A percentile compares a stretch with the other conserved stretches of the same genome.
Evolutionary conservation across 2,888 invertebrate species (phyloP).

Genomic region (Lepidochrysops patricia): DNA sequence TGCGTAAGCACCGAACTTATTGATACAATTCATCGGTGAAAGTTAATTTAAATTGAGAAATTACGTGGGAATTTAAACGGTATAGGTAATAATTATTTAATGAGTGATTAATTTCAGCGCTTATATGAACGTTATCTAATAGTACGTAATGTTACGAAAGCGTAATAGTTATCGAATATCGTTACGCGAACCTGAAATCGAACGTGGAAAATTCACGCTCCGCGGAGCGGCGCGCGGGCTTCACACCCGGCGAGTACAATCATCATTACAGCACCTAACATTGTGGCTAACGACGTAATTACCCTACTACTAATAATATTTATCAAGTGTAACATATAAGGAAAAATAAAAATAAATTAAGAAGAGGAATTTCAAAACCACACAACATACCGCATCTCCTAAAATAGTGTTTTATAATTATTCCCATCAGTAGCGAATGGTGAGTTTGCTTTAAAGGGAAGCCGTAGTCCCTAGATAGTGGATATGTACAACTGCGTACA

Average conservation of each 20-base stretch:
- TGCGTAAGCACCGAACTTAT: conserved; percentile 48
- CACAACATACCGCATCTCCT: neutral
- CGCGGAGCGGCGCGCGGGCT: conserved; percentile 45
- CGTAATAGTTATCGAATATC: conserved; percentile 59
- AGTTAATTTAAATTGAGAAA: conserved; percentile 31
- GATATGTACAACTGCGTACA: too few species aligned
- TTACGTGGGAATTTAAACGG: conserved; percentile 21
- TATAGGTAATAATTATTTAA: conserved; percentile 28
- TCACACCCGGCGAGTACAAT: conserved; percentile 16
- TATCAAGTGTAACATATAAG: neutral
- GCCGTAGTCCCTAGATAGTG: too few species aligned
- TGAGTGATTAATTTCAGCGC: conserved; percentile 46
- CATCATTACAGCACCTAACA: neutral
- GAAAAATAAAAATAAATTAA: neutral
- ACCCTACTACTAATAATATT: neutral
- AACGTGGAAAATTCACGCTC: conserved; percentile 71
- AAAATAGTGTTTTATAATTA: too few species aligned
- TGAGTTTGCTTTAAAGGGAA: too few species aligned
- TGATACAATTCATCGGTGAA: conserved; percentile 39
- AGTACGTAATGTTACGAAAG: conserved; percentile 67
- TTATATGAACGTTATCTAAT: conserved; percentile 64
- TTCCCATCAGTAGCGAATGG: too few species aligned
- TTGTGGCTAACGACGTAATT: neutral
- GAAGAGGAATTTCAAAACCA: neutral
- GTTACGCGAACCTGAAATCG: conserved; percentile 67